Base-by-base conservation (phyloP, 2,113 vertebrate species). In the Paradisaea rubra region DNA sequence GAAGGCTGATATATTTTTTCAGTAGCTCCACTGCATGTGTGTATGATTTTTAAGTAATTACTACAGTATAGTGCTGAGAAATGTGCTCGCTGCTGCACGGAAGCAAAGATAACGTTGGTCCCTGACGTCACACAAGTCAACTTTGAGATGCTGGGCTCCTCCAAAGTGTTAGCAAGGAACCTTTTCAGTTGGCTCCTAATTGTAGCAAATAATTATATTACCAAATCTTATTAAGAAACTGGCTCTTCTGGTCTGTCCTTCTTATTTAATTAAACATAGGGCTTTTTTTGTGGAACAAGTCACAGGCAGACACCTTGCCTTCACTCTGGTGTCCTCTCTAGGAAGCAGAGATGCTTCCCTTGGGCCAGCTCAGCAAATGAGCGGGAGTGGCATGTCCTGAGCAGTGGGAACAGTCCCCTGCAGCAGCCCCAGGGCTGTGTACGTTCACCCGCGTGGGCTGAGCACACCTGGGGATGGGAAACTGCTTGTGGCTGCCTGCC, bases 191-290 rank as follows among this genome's bases (percentile, higher is more conserved):
- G 54, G 31, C 50, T 87, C 42, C 57, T 91, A 89, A 86, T 57
- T 89, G 89, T 45, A 76, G 45, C 63, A 50, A 95, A 90, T 73
- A 90, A 83, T 68, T 70, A 5, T 15, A 45, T 68, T 92, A 78
- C 54, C 64, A 79, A 95, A 85, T 59, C 70, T 78, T 57, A 71
- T 84, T 82, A 91, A 87, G 95, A 74, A 95, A 63, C 70, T 91
- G 81, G 50, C 63, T 95, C 53, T 94, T 37, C 70, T 85, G 42
- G 39, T 85, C 57, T 79, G 73, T 28, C 61, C 50, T 69, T 70
- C n/a, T 88, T 30, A 79, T 60, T 89, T 91, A 96, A 92, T 91
- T 91, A 81, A 63, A 35, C 11, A 25, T 15, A 45, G 35, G 83
- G 24, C 6, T 41, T 37, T 39, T 69, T 41, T 16, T 79, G 69